A percentile compares a stretch with the other conserved stretches of the same genome.
Conservation (phyloP, 2,113 vertebrate species). For the Panthera tigris region DNA sequence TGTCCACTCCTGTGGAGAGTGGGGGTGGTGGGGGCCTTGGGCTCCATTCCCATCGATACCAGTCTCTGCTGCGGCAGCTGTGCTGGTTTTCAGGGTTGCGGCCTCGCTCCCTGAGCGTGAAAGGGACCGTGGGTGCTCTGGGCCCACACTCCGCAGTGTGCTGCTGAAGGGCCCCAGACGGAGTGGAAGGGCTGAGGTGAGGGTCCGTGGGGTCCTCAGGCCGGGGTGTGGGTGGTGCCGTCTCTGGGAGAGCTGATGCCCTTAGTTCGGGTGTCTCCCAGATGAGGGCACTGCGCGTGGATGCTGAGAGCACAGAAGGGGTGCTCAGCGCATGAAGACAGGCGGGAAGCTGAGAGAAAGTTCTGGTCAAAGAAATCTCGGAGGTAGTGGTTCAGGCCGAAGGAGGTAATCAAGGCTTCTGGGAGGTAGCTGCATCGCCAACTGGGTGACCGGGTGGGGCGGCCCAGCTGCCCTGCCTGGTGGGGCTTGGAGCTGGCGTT, state of each 20-base stretch:
- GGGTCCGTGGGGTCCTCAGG: neutral
- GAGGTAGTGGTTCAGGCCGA: neutral
- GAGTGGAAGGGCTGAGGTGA: neutral
- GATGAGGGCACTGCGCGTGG: neutral
- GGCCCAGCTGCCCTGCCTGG: neutral
- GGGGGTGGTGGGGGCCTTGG: neutral
- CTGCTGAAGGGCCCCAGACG: neutral
- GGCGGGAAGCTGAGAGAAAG: neutral
- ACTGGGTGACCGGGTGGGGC: neutral
- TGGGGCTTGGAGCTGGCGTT: neutral
- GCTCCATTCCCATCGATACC: neutral
- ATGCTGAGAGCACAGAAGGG: neutral
- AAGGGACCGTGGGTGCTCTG: rapidly evolving
- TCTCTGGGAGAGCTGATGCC: neutral
- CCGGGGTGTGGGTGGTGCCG: neutral
- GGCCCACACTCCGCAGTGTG: neutral
- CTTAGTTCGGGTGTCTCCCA: neutral
- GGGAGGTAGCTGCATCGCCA: neutral
- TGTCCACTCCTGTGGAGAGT: neutral
- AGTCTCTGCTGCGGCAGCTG: neutral
- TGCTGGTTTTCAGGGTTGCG: neutral
- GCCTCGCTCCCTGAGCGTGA: neutral
- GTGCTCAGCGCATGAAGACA: neutral
- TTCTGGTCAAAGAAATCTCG: neutral
- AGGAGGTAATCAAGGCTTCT: neutral